These are phyloP conservation scores for Erpetoichthys calabaricus DNA, from an alignment of 2,797 vertebrate species.

Conservation along the genomic window DNA sequence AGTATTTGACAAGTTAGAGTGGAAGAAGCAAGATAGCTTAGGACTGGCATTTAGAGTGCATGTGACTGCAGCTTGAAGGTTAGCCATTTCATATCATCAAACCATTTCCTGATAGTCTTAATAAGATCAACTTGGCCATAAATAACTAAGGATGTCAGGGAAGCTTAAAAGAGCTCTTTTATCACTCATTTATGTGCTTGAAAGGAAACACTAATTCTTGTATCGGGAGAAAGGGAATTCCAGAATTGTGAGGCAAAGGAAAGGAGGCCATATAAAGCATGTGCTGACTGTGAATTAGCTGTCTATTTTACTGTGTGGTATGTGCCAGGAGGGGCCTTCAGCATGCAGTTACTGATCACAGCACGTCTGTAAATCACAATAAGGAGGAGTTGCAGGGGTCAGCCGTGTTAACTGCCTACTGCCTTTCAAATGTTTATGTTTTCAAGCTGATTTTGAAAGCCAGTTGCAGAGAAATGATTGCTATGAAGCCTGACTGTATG, in stretches of 20 bases:
- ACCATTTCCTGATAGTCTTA: no score
- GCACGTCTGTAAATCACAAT: neutral
- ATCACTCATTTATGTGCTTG: neutral
- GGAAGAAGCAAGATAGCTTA: no score
- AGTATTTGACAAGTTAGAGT: no score
- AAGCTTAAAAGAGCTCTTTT: neutral
- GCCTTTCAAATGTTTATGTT: neutral
- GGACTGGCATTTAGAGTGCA: no score
- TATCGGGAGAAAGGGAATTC: neutral
- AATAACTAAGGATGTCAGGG: constrained; percentile 7
- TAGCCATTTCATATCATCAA: no score
- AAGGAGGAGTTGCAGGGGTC: neutral
- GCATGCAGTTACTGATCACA: neutral
- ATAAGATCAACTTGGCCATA: neutral
- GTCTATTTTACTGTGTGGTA: neutral
- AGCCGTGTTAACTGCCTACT: constrained; percentile 5
- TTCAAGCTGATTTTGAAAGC: no score
- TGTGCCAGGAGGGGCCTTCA: neutral
- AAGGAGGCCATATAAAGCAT: neutral
- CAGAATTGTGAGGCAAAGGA: neutral
- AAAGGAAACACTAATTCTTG: constrained; percentile 1
- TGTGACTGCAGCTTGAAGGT: no score
- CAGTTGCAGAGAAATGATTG: no score
- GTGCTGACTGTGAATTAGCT: no score
- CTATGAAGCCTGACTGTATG: no score